Evolutionary conservation across 1,140 invertebrate genomes (phyloP).

Genomic region (Leptinotarsa undecemlineata): DNA sequence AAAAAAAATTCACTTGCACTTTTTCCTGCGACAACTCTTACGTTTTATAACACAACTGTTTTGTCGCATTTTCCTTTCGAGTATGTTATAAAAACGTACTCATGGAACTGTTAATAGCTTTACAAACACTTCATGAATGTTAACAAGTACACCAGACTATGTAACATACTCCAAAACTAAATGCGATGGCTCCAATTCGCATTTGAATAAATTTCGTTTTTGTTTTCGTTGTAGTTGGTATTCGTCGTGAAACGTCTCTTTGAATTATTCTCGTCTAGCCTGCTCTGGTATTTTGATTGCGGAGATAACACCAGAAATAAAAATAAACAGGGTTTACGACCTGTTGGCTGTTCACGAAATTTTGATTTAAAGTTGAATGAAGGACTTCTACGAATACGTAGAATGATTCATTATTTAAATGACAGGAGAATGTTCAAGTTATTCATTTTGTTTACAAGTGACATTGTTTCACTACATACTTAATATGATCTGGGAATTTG

Average conservation of each 20-base stretch:
- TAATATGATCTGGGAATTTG: no score
- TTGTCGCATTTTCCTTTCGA: slow-evolving; percentile 43
- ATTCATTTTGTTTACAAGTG: no score
- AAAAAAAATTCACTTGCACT: slow-evolving; percentile 1
- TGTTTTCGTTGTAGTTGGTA: not conserved
- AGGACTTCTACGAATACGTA: no score
- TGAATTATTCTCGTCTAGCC: not conserved
- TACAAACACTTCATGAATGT: slow-evolving; percentile 50
- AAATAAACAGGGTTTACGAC: no score
- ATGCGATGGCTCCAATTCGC: slow-evolving; percentile 20
- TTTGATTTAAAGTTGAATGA: no score
- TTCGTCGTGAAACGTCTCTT: not conserved
- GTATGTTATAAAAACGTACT: slow-evolving; percentile 46
- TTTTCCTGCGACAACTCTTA: slow-evolving; percentile 5
- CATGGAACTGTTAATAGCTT: slow-evolving; percentile 50
- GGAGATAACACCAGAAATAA: not conserved
- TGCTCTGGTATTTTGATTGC: not conserved
- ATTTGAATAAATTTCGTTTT: slow-evolving; percentile 26
- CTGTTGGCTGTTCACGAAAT: no score
- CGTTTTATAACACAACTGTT: slow-evolving; percentile 30
- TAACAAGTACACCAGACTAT: slow-evolving; percentile 43
- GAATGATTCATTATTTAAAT: no score
- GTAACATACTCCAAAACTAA: slow-evolving; percentile 27
- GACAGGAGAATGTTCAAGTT: no score
- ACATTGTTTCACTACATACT: no score